Conservation (phyloP, 2,113 vertebrate species). For the Alaudala cheleensis region DNA sequence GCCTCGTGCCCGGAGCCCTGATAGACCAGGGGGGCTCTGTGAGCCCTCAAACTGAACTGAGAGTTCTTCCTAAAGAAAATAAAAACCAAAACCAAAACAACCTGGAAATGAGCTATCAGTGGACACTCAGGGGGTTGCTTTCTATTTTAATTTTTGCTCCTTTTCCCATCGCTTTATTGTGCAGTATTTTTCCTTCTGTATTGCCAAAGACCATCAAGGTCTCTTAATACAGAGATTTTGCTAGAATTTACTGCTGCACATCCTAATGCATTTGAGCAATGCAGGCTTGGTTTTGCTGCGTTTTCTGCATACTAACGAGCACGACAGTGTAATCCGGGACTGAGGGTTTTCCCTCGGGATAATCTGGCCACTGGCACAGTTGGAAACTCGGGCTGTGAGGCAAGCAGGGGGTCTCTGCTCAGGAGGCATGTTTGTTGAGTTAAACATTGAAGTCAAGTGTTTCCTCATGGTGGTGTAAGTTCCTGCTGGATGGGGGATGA, state of each 20-base stretch:
- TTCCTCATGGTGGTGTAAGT: background rate
- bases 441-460: background rate
- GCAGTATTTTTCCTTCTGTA: background rate
- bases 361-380: background rate
- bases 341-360: background rate
- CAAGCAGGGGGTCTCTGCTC: fast-evolving
- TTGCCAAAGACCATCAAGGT: background rate
- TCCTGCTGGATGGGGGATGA: background rate
- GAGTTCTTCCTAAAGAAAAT: background rate
- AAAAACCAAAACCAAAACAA: background rate
- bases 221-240: background rate
- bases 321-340: background rate
- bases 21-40: background rate
- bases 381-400: background rate
- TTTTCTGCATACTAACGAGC: background rate
- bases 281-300: background rate
- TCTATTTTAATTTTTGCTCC: background rate
- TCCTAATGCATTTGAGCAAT: background rate
- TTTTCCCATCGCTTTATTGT: background rate
- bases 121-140: background rate
- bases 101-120: background rate
- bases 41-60: background rate
- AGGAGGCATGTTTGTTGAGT: background rate
- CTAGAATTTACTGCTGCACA: background rate
- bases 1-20: fast-evolving